Percentiles rank a stretch among this genome's conserved stretches.
Evolutionary conservation across 2,888 invertebrate genomes (phyloP).

Genomic region (Trisateles emortualis): DNA sequence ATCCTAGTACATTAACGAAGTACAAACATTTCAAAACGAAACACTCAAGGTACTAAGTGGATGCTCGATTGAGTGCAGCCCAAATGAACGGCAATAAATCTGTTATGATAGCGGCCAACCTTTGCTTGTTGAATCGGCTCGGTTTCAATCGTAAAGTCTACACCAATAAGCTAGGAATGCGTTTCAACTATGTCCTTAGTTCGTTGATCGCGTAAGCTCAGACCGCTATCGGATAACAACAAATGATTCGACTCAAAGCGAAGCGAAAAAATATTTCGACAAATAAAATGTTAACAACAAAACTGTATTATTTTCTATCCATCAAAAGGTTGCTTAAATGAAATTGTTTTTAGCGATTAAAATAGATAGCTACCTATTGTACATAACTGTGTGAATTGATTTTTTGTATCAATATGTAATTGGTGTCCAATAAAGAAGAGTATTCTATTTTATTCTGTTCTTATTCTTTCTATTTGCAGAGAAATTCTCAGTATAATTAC

Average conservation of each 20-base stretch:
- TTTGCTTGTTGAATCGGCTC: slow-evolving; percentile 51
- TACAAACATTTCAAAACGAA: slow-evolving; percentile 12
- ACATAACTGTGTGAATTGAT: too few species aligned
- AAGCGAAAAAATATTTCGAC: slow-evolving; percentile 6
- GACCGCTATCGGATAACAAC: slow-evolving; percentile 17
- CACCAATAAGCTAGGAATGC: slow-evolving; percentile 66
- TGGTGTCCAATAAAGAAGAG: too few species aligned
- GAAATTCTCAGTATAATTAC: too few species aligned
- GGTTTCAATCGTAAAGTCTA: slow-evolving; percentile 58
- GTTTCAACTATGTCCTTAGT: slow-evolving; percentile 65
- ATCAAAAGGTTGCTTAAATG: too few species aligned
- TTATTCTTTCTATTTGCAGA: too few species aligned
- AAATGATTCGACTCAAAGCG: slow-evolving; percentile 21
- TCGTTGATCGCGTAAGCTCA: slow-evolving; percentile 62
- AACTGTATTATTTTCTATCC: neutral
- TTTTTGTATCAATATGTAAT: too few species aligned
- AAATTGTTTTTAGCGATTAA: too few species aligned
- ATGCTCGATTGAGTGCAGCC: slow-evolving; percentile 49
- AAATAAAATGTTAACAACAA: neutral
- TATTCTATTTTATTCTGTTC: too few species aligned
- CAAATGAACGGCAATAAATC: slow-evolving; percentile 55
- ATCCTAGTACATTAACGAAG: neutral
- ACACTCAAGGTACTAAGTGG: slow-evolving; percentile 36
- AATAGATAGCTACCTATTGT: too few species aligned
- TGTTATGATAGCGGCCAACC: slow-evolving; percentile 58